Evolutionary conservation across 2,113 vertebrate species (phyloP).

Genomic region (Tetrao urogallus): DNA sequence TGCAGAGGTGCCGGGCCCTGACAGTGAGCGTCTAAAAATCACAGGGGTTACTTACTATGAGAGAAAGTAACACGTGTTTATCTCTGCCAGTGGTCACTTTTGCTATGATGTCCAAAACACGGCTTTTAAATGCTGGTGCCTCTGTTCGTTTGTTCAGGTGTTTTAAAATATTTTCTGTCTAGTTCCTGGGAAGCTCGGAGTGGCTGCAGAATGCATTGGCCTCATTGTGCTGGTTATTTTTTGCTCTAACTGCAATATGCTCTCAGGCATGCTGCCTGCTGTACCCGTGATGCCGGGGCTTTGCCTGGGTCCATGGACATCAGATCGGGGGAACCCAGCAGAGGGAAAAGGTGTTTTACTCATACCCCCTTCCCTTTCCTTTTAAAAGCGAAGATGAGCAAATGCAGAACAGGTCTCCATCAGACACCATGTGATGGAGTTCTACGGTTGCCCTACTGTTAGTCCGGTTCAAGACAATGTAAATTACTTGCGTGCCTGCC

Average conservation of each 20-base stretch:
- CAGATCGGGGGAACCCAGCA: background rate
- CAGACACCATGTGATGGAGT: background rate
- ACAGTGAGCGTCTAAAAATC: background rate
- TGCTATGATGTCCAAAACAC: background rate
- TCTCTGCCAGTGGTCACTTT: background rate
- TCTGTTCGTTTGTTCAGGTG: background rate
- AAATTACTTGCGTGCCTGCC: constrained; percentile 20
- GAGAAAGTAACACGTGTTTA: background rate
- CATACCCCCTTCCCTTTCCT: background rate
- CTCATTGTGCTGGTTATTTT: background rate
- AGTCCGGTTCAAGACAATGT: background rate
- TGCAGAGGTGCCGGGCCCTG: fast-evolving
- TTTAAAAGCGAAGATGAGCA: background rate
- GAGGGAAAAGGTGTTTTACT: background rate
- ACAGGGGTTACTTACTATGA: background rate
- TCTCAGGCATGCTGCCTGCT: background rate
- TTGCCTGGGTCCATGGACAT: no score
- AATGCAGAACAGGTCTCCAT: background rate
- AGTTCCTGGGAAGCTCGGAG: background rate
- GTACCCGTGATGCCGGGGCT: background rate
- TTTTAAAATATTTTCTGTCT: background rate
- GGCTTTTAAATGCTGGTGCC: background rate
- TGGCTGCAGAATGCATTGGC: background rate
- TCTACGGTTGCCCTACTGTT: background rate
- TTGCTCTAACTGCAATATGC: background rate